These are phyloP conservation scores for Aptenodytes forsteri DNA, from an alignment of 2,113 vertebrate genomes.

Conservation along the genomic window DNA sequence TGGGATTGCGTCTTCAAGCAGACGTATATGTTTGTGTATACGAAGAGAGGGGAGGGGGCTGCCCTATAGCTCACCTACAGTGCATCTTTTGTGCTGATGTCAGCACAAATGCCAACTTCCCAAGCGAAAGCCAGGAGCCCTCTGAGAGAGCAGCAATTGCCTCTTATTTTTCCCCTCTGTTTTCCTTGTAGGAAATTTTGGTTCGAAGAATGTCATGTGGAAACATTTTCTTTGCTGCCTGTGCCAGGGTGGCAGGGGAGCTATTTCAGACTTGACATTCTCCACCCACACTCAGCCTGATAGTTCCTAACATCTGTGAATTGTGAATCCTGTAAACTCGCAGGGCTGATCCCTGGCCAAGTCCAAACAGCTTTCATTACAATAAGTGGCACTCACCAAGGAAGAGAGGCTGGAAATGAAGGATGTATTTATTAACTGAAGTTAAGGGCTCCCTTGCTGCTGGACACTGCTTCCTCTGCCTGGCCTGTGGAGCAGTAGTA, in stretches of 20 bases:
- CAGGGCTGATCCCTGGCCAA: slow-evolving; percentile 71
- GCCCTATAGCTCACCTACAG: slow-evolving; percentile 6
- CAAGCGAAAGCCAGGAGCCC: slow-evolving; percentile 8
- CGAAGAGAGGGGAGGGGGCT: neutral
- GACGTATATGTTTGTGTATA: neutral
- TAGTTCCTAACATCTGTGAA: slow-evolving; percentile 87
- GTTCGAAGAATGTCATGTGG: slow-evolving; percentile 70
- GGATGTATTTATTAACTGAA: slow-evolving; percentile 47
- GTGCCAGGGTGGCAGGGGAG: slow-evolving; percentile 77
- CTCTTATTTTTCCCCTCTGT: neutral
- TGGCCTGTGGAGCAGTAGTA: neutral
- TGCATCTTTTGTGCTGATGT: slow-evolving; percentile 54
- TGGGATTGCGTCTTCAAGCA: slow-evolving; percentile 73
- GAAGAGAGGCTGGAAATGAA: slow-evolving; percentile 61
- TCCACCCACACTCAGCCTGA: slow-evolving; percentile 78
- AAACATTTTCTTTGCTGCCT: slow-evolving; percentile 76
- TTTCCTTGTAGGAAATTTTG: slow-evolving; percentile 68
- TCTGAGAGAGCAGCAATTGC: neutral
- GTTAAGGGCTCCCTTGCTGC: neutral
- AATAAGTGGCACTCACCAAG: slow-evolving; percentile 37
- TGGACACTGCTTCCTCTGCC: neutral
- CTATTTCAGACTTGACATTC: slow-evolving; percentile 86
- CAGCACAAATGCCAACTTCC: slow-evolving; percentile 45
- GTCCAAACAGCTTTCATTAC: slow-evolving; percentile 60
- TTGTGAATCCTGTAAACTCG: slow-evolving; percentile 78